Base-by-base conservation (phyloP, 2,888 invertebrate species). In the Megaustenia siamemsis region DNA sequence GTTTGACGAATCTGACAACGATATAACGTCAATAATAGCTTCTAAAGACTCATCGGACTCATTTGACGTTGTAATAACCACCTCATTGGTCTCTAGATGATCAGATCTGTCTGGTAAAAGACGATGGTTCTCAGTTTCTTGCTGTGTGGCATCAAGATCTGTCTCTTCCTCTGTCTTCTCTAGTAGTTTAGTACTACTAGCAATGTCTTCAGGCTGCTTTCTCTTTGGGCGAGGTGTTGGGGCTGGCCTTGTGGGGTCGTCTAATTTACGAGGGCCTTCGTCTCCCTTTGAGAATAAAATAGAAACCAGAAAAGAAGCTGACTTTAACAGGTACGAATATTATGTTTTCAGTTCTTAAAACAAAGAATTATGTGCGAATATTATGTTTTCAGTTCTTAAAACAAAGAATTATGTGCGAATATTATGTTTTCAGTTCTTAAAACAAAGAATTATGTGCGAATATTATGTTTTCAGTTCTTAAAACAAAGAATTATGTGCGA, bases 221-320 rank as follows among this genome's bases (percentile, higher is more conserved):
- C 45, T 63, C 56, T 32, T 73, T 18, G 80, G 75, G 38, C 80
- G 75, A 15, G 75, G 35, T 18, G 66, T 63, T 35, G 79, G 49
- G 15, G 79, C 71, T n/a, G 60, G 43, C n/a, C 60, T 60, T 12
- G 32, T 56, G 2, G 66, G 40, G 24, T 84, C 84, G 12, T 84
- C 80, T 32, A 43, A 66, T 63, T 73, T 71, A 10, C 80, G 84
- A 38, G 79, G 73, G 49, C 78, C 80, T 66, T 84, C 75, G 71
- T 84, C 84, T 84, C 84, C 84, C 84, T 84, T 56, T 1, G 45
- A 43, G 73, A 78, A 73, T 73, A 3, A 45, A 68, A 2, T 6
- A 10, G 24, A 21, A 38, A 21, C 35, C 2, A 68, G 21, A 35
- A 38, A 40, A 15, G 6, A 12, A 63, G 32, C 21, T 38, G 21